These are phyloP conservation scores for Rostratula benghalensis DNA, from an alignment of 2,113 vertebrate genomes.

Conservation along the genomic window DNA sequence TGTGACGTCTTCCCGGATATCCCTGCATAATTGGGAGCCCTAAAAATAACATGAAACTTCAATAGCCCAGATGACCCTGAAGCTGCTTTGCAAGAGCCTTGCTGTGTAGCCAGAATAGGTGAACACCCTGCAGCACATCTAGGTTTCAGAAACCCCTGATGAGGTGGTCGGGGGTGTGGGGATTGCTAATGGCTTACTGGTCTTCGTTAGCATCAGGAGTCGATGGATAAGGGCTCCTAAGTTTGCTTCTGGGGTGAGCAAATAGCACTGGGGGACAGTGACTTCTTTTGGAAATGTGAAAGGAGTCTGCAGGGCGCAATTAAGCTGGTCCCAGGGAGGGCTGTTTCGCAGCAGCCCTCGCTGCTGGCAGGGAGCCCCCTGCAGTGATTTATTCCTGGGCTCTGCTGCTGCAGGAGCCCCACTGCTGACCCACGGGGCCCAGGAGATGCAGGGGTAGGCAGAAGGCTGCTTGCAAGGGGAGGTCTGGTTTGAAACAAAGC, in stretches of 20 bases:
- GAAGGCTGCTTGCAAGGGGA: not conserved
- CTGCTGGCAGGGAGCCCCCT: not conserved
- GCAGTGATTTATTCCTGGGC: not conserved
- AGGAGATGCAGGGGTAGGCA: not conserved
- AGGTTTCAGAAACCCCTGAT: not conserved
- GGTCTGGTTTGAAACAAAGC: not conserved
- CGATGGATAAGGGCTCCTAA: not conserved
- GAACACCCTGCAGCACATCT: conserved; percentile 5
- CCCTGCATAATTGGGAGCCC: not conserved
- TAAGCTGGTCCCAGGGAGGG: not conserved
- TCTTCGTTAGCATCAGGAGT: not conserved
- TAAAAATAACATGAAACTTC: conserved; percentile 38
- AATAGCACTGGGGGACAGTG: not conserved
- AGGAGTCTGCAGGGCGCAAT: not conserved
- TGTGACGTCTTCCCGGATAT: conserved; percentile 55
- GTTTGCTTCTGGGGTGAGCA: not conserved
- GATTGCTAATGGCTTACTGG: not conserved
- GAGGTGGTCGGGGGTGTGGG: not conserved
- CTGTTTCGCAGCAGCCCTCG: not conserved
- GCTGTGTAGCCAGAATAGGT: not conserved
- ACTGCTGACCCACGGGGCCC: not conserved
- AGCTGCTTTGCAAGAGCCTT: not conserved
- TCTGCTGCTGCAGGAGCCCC: not conserved
- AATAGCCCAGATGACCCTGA: not conserved
- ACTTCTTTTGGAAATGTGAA: not conserved